These are phyloP conservation scores for Arctocebus calabarensis DNA, from an alignment of 2,797 vertebrate species.

Conservation along the genomic window DNA sequence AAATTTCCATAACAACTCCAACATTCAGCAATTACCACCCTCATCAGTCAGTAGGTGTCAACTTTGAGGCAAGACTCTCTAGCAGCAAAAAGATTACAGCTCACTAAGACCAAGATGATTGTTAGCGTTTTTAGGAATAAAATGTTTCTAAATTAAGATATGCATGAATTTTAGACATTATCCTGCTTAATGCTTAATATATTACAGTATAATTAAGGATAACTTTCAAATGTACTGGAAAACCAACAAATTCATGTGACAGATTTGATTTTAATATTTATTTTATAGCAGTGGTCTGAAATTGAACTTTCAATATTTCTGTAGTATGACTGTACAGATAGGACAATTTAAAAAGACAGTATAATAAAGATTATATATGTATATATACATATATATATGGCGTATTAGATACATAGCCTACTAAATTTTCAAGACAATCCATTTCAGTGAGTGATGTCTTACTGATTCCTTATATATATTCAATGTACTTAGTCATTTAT, in stretches of 20 bases:
- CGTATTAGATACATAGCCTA: background rate
- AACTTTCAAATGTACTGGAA: background rate
- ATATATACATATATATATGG: too few species aligned
- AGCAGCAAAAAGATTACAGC: background rate
- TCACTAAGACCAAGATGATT: background rate
- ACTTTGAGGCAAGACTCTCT: background rate
- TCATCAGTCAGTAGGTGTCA: background rate
- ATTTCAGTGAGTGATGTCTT: background rate
- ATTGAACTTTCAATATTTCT: background rate
- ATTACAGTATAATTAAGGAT: background rate
- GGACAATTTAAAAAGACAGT: too few species aligned
- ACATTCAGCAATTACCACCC: background rate
- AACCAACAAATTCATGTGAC: background rate
- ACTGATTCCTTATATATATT: background rate
- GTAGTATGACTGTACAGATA: background rate
- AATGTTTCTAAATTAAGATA: background rate
- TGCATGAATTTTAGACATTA: background rate
- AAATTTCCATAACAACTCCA: background rate
- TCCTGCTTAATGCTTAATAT: background rate
- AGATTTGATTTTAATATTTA: background rate
- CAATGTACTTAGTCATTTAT: background rate
- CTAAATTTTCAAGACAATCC: background rate
- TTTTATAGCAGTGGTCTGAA: background rate
- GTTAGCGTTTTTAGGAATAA: background rate
- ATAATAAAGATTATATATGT: too few species aligned